Evolutionary conservation across 2,888 invertebrate genomes (phyloP).

Genomic region (Tetanocera ferruginea): DNA sequence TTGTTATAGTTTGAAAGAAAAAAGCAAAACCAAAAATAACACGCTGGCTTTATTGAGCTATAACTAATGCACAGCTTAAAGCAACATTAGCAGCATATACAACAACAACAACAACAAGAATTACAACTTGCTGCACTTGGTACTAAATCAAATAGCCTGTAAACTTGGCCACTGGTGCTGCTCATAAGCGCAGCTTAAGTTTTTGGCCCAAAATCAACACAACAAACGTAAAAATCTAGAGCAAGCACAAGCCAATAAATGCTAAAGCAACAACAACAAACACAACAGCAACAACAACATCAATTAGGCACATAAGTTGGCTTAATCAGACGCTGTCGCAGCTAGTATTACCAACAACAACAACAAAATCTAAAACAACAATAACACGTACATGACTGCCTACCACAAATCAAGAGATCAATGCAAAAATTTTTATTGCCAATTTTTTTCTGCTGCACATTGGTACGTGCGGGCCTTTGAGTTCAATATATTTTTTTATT

Average conservation of each 20-base stretch:
- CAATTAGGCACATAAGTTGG: slow-evolving; percentile 32
- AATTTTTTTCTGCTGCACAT: not conserved
- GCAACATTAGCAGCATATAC: not conserved
- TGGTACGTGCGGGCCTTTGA: not conserved
- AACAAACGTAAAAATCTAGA: not conserved
- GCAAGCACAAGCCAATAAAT: slow-evolving; percentile 8
- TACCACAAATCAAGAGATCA: slow-evolving; percentile 40
- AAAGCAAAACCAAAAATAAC: too few species aligned
- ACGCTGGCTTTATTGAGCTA: not conserved
- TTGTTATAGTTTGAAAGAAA: too few species aligned
- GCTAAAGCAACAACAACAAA: slow-evolving; percentile 26
- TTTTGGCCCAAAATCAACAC: not conserved
- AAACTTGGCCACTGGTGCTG: slow-evolving; percentile 17
- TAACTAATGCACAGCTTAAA: not conserved
- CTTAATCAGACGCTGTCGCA: slow-evolving; percentile 9
- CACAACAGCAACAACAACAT: slow-evolving; percentile 43
- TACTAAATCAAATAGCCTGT: slow-evolving; percentile 23
- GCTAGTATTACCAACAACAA: slow-evolving; percentile 16
- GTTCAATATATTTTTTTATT: not conserved
- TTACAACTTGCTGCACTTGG: slow-evolving; percentile 20
- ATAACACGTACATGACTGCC: slow-evolving; percentile 26
- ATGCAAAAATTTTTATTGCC: slow-evolving; percentile 27
- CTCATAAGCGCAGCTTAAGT: not conserved
- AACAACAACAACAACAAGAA: slow-evolving; percentile 10
- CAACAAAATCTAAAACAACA: slow-evolving; percentile 37